Percentiles rank a stretch among this genome's conserved stretches.
These are phyloP conservation scores for Panulirus ornatus DNA, from an alignment of 1,140 invertebrate species.

Conservation along the genomic window DNA sequence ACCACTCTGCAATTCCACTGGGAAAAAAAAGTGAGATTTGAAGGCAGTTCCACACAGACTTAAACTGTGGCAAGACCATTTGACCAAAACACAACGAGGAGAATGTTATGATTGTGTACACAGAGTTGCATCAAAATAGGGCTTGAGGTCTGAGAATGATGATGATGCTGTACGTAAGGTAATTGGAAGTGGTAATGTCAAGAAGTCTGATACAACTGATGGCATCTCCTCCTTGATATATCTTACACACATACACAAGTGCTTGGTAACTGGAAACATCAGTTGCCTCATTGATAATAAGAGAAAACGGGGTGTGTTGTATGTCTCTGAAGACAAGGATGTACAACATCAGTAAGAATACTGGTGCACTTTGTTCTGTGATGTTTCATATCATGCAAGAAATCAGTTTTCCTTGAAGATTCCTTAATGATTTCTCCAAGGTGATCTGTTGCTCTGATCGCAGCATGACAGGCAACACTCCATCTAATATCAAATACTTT, in stretches of 20 bases:
- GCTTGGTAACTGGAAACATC: conserved; percentile 38
- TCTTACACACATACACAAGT: conserved; percentile 32
- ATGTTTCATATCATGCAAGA: conserved; percentile 18
- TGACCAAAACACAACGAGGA: conserved; percentile 20
- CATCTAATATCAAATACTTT: conserved; percentile 31
- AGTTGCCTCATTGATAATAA: conserved; percentile 13
- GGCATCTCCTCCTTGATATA: conserved; percentile 29
- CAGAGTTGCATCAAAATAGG: neutral
- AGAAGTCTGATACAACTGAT: neutral
- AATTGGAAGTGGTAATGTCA: neutral
- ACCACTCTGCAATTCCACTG: conserved; percentile 2
- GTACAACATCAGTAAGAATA: conserved; percentile 28
- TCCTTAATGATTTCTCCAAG: conserved; percentile 20
- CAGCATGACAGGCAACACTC: conserved; percentile 32
- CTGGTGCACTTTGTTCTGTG: conserved; percentile 1
- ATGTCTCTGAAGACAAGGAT: conserved; percentile 19
- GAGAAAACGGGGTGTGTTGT: conserved; percentile 12
- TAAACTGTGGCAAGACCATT: conserved; percentile 13
- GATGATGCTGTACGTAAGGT: neutral
- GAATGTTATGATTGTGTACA: neutral
- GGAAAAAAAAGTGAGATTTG: neutral
- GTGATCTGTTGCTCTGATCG: conserved; percentile 26
- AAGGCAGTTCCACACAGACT: conserved; percentile 28
- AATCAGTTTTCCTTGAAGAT: conserved; percentile 30
- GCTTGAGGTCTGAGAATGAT: neutral